Evolutionary conservation across 2,888 invertebrate species (phyloP), one percentile per base, ranked within the genome.

Genomic region (Melinaea marsaeus): DNA sequence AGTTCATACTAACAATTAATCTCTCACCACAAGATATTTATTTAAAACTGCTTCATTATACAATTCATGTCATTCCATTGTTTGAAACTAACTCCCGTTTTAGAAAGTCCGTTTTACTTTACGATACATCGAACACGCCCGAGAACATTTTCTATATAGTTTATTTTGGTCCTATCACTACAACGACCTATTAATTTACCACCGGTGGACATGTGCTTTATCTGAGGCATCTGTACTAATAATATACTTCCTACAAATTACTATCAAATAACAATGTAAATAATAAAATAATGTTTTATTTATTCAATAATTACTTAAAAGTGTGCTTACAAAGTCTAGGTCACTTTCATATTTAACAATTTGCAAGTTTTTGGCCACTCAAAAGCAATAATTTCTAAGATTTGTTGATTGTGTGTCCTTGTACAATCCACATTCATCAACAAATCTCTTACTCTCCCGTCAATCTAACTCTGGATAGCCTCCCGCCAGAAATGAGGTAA

Each of bases 131-230:
- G 37, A 35, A 35, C 60, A 51, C 11, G 54, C 62, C 60, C 56
- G 63, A 57, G 63, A 67, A 65, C 66, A 65, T 69, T 69, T 22
- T 65, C 68, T 62, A 62, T 54, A 66, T 61, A 58, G 68, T 75
- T 72, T 74, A 74, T 74, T 72, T 73, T 66, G 65, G 71, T 72
- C 68, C 71, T 72, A 75, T 75, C 74, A 73, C 66, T 66, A 69
- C 69, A 73, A 74, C 71, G 70, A 71, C 66, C 72, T 71, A 74
- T 74, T 72, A 70, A 69, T 72, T 71, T 73, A 71, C 67, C 70
- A 69, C 66, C 68, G 60, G 60, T 57, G 60, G 67, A 71, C 69
- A 68, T 66, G 66, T 69, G 69, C 67, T 69, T 72, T 75, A 73
- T 72, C 72, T 68, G 65, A 71, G 64, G 66, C 65, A 66, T 68